A percentile compares a stretch with the other conserved stretches of the same genome.
Evolutionary conservation across 2,888 invertebrate genomes (phyloP).

Genomic region (Drosophila leonis): DNA sequence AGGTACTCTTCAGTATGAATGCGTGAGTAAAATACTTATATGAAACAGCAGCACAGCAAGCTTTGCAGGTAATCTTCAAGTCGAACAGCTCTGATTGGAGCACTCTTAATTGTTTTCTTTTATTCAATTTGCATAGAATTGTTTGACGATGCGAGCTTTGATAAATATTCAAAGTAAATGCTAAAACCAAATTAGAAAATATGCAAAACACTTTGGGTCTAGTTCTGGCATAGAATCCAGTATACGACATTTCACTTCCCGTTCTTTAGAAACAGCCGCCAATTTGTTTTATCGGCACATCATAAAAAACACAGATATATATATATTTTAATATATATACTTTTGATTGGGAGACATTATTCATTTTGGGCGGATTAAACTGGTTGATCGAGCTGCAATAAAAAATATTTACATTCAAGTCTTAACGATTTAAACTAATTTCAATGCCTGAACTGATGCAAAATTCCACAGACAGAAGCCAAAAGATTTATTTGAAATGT

Average conservation of each 20-base stretch:
- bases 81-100: neutral
- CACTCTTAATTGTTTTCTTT: neutral
- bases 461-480: slow-evolving; percentile 52
- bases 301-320: slow-evolving; percentile 46
- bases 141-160: neutral
- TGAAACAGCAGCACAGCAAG: neutral
- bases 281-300: slow-evolving; percentile 75
- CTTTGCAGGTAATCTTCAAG: neutral
- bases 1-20: too few relatives aligned
- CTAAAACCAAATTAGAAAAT: neutral
- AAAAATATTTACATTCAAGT: slow-evolving; percentile 39
- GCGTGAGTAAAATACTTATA: neutral
- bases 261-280: slow-evolving; percentile 39
- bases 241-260: slow-evolving; percentile 30
- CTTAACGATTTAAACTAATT: slow-evolving; percentile 46
- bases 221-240: slow-evolving; percentile 1
- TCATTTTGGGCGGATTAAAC: slow-evolving; percentile 38
- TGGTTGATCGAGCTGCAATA: slow-evolving; percentile 44
- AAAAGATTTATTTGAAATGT: slow-evolving; percentile 47
- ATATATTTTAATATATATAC: slow-evolving; percentile 25
- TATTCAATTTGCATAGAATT: neutral
- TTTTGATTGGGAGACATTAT: slow-evolving; percentile 45
- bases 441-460: slow-evolving; percentile 33
- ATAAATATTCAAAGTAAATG: slow-evolving; percentile 3
- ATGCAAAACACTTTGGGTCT: slow-evolving; percentile 8